A percentile compares a stretch with the other conserved stretches of the same genome.
These are phyloP conservation scores for Bicyclus anynana DNA, from an alignment of 1,140 invertebrate species.

Conservation along the genomic window DNA sequence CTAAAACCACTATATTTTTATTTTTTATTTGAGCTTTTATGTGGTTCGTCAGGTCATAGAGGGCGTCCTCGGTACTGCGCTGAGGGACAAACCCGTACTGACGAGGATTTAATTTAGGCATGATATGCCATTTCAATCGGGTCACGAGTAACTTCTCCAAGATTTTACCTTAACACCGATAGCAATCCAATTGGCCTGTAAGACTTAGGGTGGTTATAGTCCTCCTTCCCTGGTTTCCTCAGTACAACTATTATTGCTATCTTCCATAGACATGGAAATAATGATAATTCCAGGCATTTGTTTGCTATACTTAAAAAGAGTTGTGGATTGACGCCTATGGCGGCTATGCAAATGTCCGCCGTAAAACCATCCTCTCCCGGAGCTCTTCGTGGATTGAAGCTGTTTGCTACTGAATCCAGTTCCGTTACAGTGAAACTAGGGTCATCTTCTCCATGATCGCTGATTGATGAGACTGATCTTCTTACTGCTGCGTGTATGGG, in stretches of 20 bases:
- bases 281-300: background rate
- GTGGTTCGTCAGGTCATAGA: background rate
- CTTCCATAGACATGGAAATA: conserved; percentile 23
- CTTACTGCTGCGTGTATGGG: background rate
- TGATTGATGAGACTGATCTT: background rate
- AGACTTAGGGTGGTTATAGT: conserved; percentile 8
- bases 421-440: background rate
- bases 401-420: background rate
- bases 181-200: conserved; percentile 9
- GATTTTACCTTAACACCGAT: conserved; percentile 4
- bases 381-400: conserved; percentile 17
- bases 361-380: conserved; percentile 20
- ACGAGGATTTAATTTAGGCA: background rate
- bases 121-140: background rate
- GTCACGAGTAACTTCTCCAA: background rate
- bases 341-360: conserved; percentile 13
- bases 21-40: background rate
- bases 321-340: background rate
- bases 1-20: background rate
- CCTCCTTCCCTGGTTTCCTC: conserved; percentile 7
- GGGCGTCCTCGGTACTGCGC: background rate
- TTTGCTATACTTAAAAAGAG: background rate
- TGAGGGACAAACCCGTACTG: conserved; percentile 5
- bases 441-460: background rate
- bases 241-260: conserved; percentile 8